Base-by-base conservation (phyloP, 2,888 invertebrate genomes). In the Ethmia dodecea region DNA sequence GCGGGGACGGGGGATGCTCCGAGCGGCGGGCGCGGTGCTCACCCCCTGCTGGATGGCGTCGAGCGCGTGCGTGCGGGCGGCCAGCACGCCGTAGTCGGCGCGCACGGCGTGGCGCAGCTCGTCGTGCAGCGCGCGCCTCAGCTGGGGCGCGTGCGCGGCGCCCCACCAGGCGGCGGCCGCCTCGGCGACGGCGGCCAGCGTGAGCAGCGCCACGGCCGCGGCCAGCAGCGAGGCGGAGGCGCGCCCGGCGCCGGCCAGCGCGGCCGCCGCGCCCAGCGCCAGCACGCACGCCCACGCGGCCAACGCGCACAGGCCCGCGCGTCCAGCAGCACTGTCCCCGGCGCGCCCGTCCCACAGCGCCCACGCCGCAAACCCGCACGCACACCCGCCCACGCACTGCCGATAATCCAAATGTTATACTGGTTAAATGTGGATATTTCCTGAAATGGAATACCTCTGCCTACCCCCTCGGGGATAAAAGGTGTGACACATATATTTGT, bases 91-190 rank as follows among this genome's bases (percentile, higher is more conserved):
- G 55, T 84, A 83, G 51, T 84, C 78, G 40, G 48, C 48, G 22
- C 59, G 58, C 47, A 84, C 62, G 38, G 55, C 52, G 58, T 49
- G 73, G 45, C 53, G 65, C 40, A 62, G 71, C 38, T 45, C 52
- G 43, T 54, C 62, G 40, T 54, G 67, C 55, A 77, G 61, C 45
- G 67, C 70, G 16, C 41, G 54, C 10, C 64, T 66, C 58, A 83
- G 71, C 53, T 60, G 66, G 33, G 69, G 70, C 41, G 60, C 52
- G 57, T 83, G 83, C 48, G 73, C 70, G 12, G 78, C 75, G 51
- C 77, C 84, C 84, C 84, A 83, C 66, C 74, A 75, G 24, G 69
- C 83, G 26, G 78, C 83, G 26, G 66, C 72, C 24, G 65, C 80
- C 60, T 77, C 80, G 5, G 74, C 80, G 52, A 68, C 75, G 13